Evolutionary conservation across 2,888 invertebrate species (phyloP).

Genomic region (Melikaiella ostensackeni): DNA sequence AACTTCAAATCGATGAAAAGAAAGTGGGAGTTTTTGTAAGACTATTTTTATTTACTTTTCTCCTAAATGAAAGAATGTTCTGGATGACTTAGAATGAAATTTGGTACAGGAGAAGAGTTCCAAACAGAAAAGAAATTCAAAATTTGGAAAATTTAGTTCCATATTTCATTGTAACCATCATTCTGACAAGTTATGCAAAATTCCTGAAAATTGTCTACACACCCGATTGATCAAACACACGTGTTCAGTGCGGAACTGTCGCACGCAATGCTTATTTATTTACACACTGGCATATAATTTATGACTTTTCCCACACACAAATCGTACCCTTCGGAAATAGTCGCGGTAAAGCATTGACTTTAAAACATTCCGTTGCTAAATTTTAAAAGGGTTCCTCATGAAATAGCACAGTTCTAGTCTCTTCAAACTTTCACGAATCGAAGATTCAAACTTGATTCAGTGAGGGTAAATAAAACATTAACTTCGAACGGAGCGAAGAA

Average conservation of each 20-base stretch:
- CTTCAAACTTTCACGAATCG: slow-evolving; percentile 34
- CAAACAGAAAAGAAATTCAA: too few species aligned
- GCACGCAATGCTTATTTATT: slow-evolving; percentile 54
- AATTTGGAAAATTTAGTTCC: too few species aligned
- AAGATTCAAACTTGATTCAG: slow-evolving; percentile 28
- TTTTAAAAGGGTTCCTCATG: slow-evolving; percentile 15
- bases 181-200: slow-evolving; percentile 19
- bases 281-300: slow-evolving; percentile 49
- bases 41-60: too few species aligned
- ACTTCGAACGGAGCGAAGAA: neutral
- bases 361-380: slow-evolving; percentile 19
- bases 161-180: slow-evolving; percentile 1
- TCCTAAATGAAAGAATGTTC: too few species aligned
- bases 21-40: too few species aligned
- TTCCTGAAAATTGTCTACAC: slow-evolving; percentile 12
- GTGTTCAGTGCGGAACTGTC: slow-evolving; percentile 45
- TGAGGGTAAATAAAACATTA: slow-evolving; percentile 15
- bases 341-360: slow-evolving; percentile 29
- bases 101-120: too few species aligned
- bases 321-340: slow-evolving; percentile 48
- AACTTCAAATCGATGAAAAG: neutral
- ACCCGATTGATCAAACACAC: slow-evolving; percentile 11
- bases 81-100: too few species aligned
- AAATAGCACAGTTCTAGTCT: slow-evolving; percentile 24
- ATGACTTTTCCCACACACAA: slow-evolving; percentile 48